A percentile compares a stretch with the other conserved stretches of the same genome.
Conservation (phyloP, 2,888 invertebrate species). For the Hyles lineata region DNA sequence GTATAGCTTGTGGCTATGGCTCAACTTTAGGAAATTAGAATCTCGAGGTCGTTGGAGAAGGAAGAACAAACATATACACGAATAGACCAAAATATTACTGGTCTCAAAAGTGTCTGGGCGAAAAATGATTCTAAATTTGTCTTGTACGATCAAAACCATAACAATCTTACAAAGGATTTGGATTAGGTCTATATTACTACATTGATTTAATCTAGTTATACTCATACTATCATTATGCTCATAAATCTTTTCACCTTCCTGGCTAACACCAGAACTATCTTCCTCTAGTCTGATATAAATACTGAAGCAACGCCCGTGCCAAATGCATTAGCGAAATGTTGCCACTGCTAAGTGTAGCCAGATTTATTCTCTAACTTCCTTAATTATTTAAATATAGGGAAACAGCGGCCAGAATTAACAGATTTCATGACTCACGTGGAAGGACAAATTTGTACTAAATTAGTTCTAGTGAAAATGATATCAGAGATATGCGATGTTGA, state of each 20-base stretch:
- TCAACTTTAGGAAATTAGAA: not conserved
- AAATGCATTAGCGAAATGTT: slow-evolving; percentile 44
- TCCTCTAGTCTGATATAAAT: no score
- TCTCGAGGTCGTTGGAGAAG: no score
- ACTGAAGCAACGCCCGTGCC: not conserved
- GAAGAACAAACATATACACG: no score
- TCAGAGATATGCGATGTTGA: not conserved
- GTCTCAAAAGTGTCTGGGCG: no score
- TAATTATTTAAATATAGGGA: slow-evolving; percentile 21
- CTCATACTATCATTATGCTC: not conserved
- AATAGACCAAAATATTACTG: no score
- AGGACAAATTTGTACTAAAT: not conserved
- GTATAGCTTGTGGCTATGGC: no score
- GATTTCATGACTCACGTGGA: not conserved
- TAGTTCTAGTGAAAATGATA: no score
- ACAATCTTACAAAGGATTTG: no score
- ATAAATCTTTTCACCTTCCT: not conserved
- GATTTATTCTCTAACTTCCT: slow-evolving; percentile 19
- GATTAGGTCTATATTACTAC: no score
- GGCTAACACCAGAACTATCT: not conserved
- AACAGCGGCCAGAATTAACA: not conserved
- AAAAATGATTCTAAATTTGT: no score
- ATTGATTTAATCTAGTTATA: no score
- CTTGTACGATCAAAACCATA: no score
- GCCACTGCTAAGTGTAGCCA: slow-evolving; percentile 36